These are phyloP conservation scores for Macropodus opercularis DNA, from an alignment of 2,797 vertebrate genomes.

Conservation along the genomic window DNA sequence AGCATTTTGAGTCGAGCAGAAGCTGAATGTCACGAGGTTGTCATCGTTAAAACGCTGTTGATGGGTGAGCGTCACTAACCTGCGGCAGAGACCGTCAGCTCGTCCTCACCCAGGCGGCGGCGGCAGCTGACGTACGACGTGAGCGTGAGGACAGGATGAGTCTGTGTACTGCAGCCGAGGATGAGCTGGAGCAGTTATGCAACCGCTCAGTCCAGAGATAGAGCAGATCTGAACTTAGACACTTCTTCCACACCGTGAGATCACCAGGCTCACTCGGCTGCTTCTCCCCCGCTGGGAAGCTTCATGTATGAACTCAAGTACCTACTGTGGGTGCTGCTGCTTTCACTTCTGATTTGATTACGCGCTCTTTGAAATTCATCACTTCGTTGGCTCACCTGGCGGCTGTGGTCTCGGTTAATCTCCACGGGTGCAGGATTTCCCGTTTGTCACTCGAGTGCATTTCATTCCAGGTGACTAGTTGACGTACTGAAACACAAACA, in stretches of 20 bases:
- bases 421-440: neutral
- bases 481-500: no score
- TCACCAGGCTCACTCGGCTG: constrained; percentile 39
- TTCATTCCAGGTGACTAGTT: neutral
- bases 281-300: neutral
- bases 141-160: constrained; percentile 51
- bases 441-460: neutral
- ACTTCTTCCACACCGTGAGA: constrained; percentile 50
- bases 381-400: constrained; percentile 24
- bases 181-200: constrained; percentile 61
- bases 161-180: constrained; percentile 29
- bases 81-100: neutral
- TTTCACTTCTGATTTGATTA: constrained; percentile 13
- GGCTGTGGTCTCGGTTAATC: constrained; percentile 13
- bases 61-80: neutral
- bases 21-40: neutral
- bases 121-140: constrained; percentile 38
- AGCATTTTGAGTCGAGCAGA: neutral
- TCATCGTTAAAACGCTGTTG: neutral
- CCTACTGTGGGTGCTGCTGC: neutral
- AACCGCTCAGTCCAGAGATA: constrained; percentile 64
- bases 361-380: constrained; percentile 21
- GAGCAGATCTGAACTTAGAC: constrained; percentile 59
- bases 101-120: neutral
- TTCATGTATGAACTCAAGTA: constrained; percentile 6